Evolutionary conservation across 2,888 invertebrate species (phyloP), one percentile per base, ranked within the genome.

Genomic region (Pyrocoelia pectoralis): DNA sequence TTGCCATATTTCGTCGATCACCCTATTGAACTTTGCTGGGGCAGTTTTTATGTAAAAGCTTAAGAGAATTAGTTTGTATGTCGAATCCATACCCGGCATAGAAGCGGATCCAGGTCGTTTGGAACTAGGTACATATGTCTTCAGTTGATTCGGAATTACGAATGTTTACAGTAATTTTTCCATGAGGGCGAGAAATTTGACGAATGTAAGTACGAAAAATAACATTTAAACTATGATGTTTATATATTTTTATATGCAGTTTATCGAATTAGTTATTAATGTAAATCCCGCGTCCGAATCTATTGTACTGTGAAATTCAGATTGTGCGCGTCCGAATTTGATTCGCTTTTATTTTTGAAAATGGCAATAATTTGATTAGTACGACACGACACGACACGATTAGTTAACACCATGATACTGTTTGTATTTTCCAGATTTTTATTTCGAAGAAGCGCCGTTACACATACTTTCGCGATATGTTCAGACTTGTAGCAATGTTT

Each of bases 21-120:
- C n/a, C n/a, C n/a, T n/a, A n/a, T n/a, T n/a, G n/a, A n/a, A n/a
- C n/a, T n/a, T n/a, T n/a, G n/a, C n/a, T n/a, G n/a, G n/a, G n/a
- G n/a, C n/a, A n/a, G n/a, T n/a, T n/a, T n/a, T n/a, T n/a, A n/a
- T n/a, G n/a, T n/a, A n/a, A 61, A 71, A 68, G 10, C 52, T 41
- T n/a, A n/a, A n/a, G n/a, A 1, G 73, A 56, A 70, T 70, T 57
- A 71, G 61, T 10, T 24, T 33, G 52, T 67, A 73, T 1, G 67
- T 70, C 49, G 41, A 15, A 50, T 38, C 33, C 49, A 50, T 13
- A 13, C 50, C 1, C 50, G 2, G n/a, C 56, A 48, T 15, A 50
- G 17, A 8, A 50, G n/a, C 6, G 56, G 19, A 10, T 24, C n/a
- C 2, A 14, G 17, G 4, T 19, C 40, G 3, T 17, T 12, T 10